A percentile compares a stretch with the other conserved stretches of the same genome.
These are phyloP conservation scores for Brachionus koreanus DNA, from an alignment of 1,140 invertebrate genomes.

Conservation along the genomic window DNA sequence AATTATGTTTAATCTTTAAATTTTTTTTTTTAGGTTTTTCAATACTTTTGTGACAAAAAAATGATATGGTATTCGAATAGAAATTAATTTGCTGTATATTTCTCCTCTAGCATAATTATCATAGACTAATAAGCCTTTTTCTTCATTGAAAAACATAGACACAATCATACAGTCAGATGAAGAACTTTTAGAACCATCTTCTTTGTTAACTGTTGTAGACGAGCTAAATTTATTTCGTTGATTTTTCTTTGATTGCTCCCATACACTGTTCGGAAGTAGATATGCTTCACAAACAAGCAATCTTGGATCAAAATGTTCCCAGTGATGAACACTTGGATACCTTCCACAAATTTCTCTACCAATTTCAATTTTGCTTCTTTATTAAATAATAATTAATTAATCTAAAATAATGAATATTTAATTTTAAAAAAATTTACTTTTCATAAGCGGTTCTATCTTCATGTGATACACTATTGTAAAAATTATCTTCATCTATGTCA, in stretches of 20 bases:
- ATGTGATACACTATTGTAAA: constrained; percentile 3
- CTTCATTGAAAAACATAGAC: constrained; percentile 65
- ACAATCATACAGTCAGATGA: constrained; percentile 60
- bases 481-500: constrained; percentile 58
- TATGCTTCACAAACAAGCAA: constrained; percentile 69
- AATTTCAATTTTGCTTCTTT: constrained; percentile 56
- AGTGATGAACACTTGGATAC: constrained; percentile 63
- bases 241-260: constrained; percentile 19
- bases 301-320: constrained; percentile 72
- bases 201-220: constrained; percentile 45
- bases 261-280: constrained; percentile 46
- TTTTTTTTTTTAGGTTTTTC: not conserved
- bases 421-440: not conserved
- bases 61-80: constrained; percentile 33
- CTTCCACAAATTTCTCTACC: constrained; percentile 59
- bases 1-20: not conserved
- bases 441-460: constrained; percentile 38
- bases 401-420: not conserved
- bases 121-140: constrained; percentile 67
- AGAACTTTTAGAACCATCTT: constrained; percentile 8
- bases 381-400: constrained; percentile 26
- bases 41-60: constrained; percentile 36
- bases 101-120: constrained; percentile 61
- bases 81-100: constrained; percentile 49
- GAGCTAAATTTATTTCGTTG: constrained; percentile 19